A percentile compares a stretch with the other conserved stretches of the same genome.
phyloP scores from a whole-genome alignment of 1,140 invertebrate species.

The Calephelis nemesis region DNA sequence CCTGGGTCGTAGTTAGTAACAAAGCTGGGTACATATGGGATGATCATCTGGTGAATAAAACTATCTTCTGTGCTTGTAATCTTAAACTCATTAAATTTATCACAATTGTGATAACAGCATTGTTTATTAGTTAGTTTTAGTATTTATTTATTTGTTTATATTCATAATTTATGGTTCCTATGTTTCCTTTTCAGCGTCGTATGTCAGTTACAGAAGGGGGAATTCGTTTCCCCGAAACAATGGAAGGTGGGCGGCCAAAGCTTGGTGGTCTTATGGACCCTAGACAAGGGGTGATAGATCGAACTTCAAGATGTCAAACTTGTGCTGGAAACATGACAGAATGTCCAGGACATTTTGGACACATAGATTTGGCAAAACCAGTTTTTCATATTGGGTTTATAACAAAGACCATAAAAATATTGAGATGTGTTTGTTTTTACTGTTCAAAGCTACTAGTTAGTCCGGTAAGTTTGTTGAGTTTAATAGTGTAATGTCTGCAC shows the following conservation, averaged over 20 bases:
- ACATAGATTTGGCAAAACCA: conserved; percentile 98
- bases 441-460: conserved; percentile 97
- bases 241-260: conserved; percentile 98
- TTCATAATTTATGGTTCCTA: too few species aligned
- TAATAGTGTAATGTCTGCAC: not conserved
- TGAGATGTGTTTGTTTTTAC: conserved; percentile 98
- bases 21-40: too few species aligned
- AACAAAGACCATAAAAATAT: conserved; percentile 97
- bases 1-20: too few species aligned
- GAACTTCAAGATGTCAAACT: conserved; percentile 96
- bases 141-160: not conserved
- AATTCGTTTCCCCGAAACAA: conserved; percentile 97
- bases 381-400: conserved; percentile 99
- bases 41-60: too few species aligned
- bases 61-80: too few species aligned
- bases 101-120: not conserved
- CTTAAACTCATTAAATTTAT: too few species aligned
- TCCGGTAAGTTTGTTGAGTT: conserved; percentile 82
- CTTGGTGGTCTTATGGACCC: conserved; percentile 99
- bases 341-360: conserved; percentile 99
- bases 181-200: conserved; percentile 86
- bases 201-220: conserved; percentile 99
- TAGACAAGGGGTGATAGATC: conserved; percentile 97
- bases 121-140: not conserved
- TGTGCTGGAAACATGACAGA: conserved; percentile 99